phyloP scores from a whole-genome alignment of 2,888 invertebrate genomes.

The Octonoba sinensis region DNA sequence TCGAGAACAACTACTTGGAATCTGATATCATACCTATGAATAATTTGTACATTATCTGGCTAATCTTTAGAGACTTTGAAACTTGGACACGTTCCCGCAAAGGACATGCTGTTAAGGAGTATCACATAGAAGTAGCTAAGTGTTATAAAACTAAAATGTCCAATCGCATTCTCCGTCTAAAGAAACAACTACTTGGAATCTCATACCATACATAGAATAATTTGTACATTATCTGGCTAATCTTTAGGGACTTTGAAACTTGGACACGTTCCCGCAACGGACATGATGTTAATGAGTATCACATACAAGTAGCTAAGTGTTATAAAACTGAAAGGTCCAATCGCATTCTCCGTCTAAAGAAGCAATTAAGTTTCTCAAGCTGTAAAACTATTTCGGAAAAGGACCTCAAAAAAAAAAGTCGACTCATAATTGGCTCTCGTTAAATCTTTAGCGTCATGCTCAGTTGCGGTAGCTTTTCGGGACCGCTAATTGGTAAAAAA shows the following conservation, averaged over 20 bases:
- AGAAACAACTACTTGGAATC: neutral
- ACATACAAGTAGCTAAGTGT: neutral
- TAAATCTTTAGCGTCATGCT: constrained; percentile 53
- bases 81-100: constrained; percentile 22
- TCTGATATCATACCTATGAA: too few species aligned
- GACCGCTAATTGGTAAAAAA: constrained; percentile 55
- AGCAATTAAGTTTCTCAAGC: constrained; percentile 21
- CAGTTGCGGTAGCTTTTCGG: constrained; percentile 36
- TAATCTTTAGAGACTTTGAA: neutral
- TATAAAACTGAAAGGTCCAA: constrained; percentile 37
- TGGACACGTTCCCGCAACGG: constrained; percentile 18
- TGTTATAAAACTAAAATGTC: constrained; percentile 25
- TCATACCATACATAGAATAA: too few species aligned
- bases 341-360: constrained; percentile 1
- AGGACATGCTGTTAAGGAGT: constrained; percentile 10
- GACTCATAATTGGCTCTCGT: constrained; percentile 59
- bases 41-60: too few species aligned
- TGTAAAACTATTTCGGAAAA: constrained; percentile 7
- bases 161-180: constrained; percentile 19
- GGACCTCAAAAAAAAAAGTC: constrained; percentile 19
- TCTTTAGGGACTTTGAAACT: neutral
- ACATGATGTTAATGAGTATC: constrained; percentile 11
- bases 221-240: too few species aligned
- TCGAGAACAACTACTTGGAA: too few species aligned
- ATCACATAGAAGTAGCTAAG: neutral